Evolutionary conservation across 2,888 invertebrate genomes (phyloP).

Genomic region (Pachliopta kotzebuea): DNA sequence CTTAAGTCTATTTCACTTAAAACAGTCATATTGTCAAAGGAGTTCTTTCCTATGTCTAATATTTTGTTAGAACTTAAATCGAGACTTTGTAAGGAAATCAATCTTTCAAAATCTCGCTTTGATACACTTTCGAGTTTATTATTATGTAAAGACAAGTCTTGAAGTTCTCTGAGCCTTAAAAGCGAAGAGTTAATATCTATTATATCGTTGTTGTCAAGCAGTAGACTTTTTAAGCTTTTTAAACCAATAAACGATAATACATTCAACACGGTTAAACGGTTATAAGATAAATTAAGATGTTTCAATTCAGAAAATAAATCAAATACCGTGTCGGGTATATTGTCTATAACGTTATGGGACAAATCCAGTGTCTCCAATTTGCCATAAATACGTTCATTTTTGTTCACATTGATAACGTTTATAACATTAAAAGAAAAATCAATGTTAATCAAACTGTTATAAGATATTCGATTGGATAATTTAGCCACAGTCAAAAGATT

Average conservation of each 20-base stretch:
- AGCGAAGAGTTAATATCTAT: slow-evolving; percentile 48
- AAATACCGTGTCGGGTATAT: slow-evolving; percentile 41
- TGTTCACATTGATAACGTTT: slow-evolving; percentile 36
- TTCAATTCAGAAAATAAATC: slow-evolving; percentile 1
- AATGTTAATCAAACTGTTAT: slow-evolving; percentile 41
- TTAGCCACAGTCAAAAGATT: slow-evolving; percentile 45
- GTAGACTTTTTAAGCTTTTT: slow-evolving; percentile 43
- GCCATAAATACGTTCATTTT: slow-evolving; percentile 33
- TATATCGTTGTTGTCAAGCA: slow-evolving; percentile 55
- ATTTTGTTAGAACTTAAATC: slow-evolving; percentile 51
- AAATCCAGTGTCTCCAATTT: slow-evolving; percentile 46
- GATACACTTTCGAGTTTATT: slow-evolving; percentile 47
- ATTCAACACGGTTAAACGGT: slow-evolving; percentile 11
- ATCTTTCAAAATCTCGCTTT: slow-evolving; percentile 43
- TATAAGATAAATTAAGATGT: slow-evolving; percentile 17
- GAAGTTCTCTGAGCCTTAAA: slow-evolving; percentile 39
- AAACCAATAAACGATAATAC: slow-evolving; percentile 42
- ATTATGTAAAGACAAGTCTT: slow-evolving; percentile 45
- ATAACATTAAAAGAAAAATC: slow-evolving; percentile 57
- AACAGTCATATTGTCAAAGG: slow-evolving; percentile 40
- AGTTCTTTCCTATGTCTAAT: slow-evolving; percentile 38
- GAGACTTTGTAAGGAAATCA: slow-evolving; percentile 37
- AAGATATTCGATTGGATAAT: slow-evolving; percentile 40
- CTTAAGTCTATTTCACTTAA: slow-evolving; percentile 45
- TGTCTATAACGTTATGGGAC: slow-evolving; percentile 50